Conservation (phyloP, 2,113 vertebrate species). For the Cranoglanis bouderius region DNA sequence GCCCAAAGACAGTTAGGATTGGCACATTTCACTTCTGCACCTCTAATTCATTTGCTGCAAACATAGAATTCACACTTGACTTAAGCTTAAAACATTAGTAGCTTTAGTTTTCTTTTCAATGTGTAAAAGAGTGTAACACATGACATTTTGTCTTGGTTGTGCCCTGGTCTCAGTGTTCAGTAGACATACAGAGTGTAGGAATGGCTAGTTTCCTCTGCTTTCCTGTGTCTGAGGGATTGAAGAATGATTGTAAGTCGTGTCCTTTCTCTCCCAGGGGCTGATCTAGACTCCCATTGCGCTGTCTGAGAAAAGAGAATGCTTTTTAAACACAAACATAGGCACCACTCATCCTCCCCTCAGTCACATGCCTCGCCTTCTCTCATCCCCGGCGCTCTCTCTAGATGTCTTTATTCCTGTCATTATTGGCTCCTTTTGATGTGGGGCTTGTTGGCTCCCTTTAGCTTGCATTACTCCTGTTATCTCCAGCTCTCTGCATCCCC, state of each 20-base stretch:
- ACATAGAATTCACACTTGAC: neutral
- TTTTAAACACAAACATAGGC: constrained; percentile 74
- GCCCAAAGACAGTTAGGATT: constrained; percentile 38
- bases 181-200: constrained; percentile 35
- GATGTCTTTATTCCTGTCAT: constrained; percentile 79
- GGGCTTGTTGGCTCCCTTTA: constrained; percentile 70
- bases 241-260: constrained; percentile 70
- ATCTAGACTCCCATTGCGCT: constrained; percentile 71
- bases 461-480: constrained; percentile 70
- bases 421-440: constrained; percentile 77
- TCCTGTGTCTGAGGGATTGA: constrained; percentile 42
- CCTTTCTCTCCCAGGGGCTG: constrained; percentile 71
- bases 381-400: constrained; percentile 51
- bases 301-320: constrained; percentile 62
- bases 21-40: constrained; percentile 23
- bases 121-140: neutral
- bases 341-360: constrained; percentile 68
- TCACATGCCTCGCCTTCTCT: constrained; percentile 52
- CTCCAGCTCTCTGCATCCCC: constrained; percentile 54
- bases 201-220: constrained; percentile 47
- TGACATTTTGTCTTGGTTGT: constrained; percentile 25
- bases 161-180: neutral
- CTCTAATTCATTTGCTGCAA: neutral
- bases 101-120: no score
- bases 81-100: neutral